Evolutionary conservation across 2,113 vertebrate species (phyloP), one percentile per base, ranked within the genome.

Genomic region (Onychostruthus taczanowskii): DNA sequence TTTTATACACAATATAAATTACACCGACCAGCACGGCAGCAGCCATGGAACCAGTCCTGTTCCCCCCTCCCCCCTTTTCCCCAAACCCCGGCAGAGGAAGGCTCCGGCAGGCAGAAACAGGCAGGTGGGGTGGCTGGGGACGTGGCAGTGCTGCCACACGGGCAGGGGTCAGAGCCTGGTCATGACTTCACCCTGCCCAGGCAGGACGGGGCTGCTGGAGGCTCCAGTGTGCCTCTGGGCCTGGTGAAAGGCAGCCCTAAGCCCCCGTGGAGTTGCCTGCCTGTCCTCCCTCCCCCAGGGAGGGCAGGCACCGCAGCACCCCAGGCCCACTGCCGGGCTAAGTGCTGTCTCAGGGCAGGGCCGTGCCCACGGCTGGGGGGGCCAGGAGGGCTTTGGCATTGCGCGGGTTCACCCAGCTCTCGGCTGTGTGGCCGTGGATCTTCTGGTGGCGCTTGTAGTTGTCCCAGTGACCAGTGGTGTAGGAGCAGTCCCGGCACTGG

Each of bases 381-480:
- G 95, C 94, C 95, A 96, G 64, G 28, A 96, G 94, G 83, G 89
- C 96, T 81, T 87, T 90, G 85, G 91, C 84, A 22, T 90, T 85
- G 68, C 87, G 92, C 0, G 94, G 96, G 86, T 95, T 95, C 41
- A 94, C 98, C 99, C 99, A 99, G 92, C 98, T 98, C 74, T 98
- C 98, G 0, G 98, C 96, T 10, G 98, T 96, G 80, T 99, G 98
- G 85, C 99, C 98, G 2, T 99, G 99, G 86, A 99, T 99, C 98
- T 99, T 99, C 98, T 99, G 99, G 96, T 99, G 99, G 49, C 99
- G 98, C 96, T 99, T 99, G 98, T 99, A 99, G 97, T 99, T 99
- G 98, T 99, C 99, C 99, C 99, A 99, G 98, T 99, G 99, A 83
- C 99, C 99, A 0, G 99, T 99, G 95, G 99, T 99, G 94, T 99